A percentile compares a stretch with the other conserved stretches of the same genome.
These are phyloP conservation scores for Axis porcinus DNA, from an alignment of 2,113 vertebrate species.

Conservation along the genomic window DNA sequence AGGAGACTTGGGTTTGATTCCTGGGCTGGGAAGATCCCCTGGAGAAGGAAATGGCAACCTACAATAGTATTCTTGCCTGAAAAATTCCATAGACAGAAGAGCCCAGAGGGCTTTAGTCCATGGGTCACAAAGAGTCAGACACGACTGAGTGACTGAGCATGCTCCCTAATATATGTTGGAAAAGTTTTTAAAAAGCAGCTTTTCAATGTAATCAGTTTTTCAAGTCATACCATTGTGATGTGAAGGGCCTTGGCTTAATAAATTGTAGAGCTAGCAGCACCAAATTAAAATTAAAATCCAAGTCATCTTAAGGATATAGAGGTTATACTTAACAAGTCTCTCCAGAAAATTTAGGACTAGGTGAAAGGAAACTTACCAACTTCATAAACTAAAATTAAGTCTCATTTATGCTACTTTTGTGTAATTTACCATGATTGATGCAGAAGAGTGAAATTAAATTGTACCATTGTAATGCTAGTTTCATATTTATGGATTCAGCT, in stretches of 20 bases:
- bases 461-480: not conserved
- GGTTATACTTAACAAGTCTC: not conserved
- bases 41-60: not conserved
- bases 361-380: not conserved
- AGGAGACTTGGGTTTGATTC: not conserved
- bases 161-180: not conserved
- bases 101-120: too few relatives aligned
- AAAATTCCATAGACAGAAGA: not conserved
- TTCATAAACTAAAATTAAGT: constrained; percentile 22
- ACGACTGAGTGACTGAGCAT: not conserved
- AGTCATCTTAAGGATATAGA: not conserved
- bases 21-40: not conserved
- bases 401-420: constrained; percentile 41
- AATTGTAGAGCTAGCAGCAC: not conserved
- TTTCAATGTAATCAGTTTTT: not conserved
- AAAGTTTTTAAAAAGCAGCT: not conserved
- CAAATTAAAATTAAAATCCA: not conserved
- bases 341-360: not conserved
- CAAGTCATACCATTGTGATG: not conserved
- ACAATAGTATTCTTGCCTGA: not conserved
- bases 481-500: not conserved
- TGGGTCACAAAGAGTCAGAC: not conserved
- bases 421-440: not conserved
- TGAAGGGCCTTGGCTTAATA: not conserved
- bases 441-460: constrained; percentile 3